These are phyloP conservation scores for Steinernema hermaphroditum DNA, from an alignment of 2,888 invertebrate species.

Conservation along the genomic window DNA sequence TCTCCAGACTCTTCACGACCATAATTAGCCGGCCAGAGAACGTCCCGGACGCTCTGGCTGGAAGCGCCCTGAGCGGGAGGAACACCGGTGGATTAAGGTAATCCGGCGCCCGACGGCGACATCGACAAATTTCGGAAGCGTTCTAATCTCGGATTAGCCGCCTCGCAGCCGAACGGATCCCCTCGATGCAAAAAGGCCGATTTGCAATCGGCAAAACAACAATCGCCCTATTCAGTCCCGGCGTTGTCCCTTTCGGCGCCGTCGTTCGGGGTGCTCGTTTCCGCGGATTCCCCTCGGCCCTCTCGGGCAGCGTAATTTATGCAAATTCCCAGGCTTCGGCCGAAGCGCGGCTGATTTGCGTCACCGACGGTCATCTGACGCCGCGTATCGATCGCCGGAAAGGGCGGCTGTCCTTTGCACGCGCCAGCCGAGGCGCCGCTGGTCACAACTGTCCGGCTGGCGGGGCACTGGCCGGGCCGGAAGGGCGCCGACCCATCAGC, in stretches of 20 bases:
- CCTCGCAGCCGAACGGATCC: constrained; percentile 24
- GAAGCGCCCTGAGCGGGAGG: background rate
- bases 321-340: constrained; percentile 13
- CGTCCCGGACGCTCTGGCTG: no score
- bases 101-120: background rate
- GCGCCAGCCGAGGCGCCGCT: background rate
- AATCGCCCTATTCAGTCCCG: constrained; percentile 5
- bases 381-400: constrained; percentile 25
- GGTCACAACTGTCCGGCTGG: constrained; percentile 20
- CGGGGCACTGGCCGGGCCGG: background rate
- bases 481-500: constrained; percentile 20
- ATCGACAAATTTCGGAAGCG: constrained; percentile 20
- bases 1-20: background rate
- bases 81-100: constrained; percentile 25
- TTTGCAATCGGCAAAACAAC: constrained; percentile 30
- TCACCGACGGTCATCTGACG: constrained; percentile 27
- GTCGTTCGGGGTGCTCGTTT: no score
- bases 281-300: background rate
- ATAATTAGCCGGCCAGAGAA: background rate
- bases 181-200: constrained; percentile 19
- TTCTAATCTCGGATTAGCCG: constrained; percentile 26
- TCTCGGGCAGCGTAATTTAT: constrained; percentile 11
- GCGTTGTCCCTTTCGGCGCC: constrained; percentile 20
- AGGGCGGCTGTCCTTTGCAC: constrained; percentile 26
- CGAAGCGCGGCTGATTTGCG: constrained; percentile 12